phyloP scores from a whole-genome alignment of 2,113 vertebrate genomes.

The Origma solitaria region DNA sequence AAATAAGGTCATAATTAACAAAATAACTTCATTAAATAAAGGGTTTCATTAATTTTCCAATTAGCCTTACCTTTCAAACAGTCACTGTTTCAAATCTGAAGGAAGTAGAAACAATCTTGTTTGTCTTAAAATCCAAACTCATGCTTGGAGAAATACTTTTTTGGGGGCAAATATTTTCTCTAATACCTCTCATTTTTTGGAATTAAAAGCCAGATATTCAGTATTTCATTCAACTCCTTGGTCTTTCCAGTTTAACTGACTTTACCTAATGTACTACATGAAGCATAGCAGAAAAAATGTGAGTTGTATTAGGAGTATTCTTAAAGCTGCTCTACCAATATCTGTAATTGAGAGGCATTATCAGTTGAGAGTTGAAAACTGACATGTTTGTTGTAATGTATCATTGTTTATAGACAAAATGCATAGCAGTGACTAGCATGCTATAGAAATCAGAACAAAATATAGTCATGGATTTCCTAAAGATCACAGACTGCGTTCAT shows the following conservation, averaged over 20 bases:
- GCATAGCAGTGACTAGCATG: not conserved
- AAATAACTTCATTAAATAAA: not conserved
- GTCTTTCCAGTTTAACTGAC: not conserved
- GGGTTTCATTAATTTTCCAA: not conserved
- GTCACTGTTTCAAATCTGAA: not conserved
- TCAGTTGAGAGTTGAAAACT: not conserved
- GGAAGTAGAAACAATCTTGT: not conserved
- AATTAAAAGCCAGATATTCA: not conserved
- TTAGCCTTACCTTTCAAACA: not conserved
- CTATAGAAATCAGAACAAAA: not conserved
- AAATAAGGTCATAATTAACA: not conserved
- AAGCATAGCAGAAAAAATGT: not conserved
- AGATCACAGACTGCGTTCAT: not conserved
- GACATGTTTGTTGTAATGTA: not conserved
- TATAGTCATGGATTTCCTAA: not conserved
- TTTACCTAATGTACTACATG: not conserved
- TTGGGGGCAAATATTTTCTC: fast-evolving
- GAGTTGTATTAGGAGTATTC: not conserved
- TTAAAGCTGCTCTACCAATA: not conserved
- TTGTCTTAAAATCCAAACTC: not conserved
- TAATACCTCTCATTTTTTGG: not conserved
- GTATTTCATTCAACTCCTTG: not conserved
- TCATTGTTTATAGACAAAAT: not conserved
- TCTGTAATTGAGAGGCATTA: slow-evolving; percentile 3
- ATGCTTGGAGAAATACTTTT: not conserved